Conservation (phyloP, 2,113 vertebrate species). For the Gymnocephalus cernua region DNA sequence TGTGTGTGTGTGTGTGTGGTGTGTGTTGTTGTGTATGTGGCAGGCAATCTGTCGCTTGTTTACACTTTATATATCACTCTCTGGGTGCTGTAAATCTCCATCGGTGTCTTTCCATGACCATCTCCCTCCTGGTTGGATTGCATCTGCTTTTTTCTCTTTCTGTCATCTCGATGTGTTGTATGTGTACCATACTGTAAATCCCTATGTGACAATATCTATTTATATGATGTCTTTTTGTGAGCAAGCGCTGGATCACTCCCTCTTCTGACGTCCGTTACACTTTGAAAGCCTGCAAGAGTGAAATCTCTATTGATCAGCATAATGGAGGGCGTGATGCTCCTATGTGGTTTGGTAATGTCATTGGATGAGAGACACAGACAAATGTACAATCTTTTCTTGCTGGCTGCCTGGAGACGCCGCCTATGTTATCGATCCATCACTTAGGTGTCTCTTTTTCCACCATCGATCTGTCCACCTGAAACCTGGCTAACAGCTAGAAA, state of each 20-base stretch:
- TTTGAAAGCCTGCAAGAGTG: slow-evolving; percentile 27
- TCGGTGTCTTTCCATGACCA: slow-evolving; percentile 55
- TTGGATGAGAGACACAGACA: slow-evolving; percentile 33
- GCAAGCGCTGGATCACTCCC: slow-evolving; percentile 2
- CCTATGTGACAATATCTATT: background rate
- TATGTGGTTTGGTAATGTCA: slow-evolving; percentile 62
- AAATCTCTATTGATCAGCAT: slow-evolving; percentile 68
- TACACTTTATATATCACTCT: slow-evolving; percentile 74
- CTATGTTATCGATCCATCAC: slow-evolving; percentile 64
- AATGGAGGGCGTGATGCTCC: slow-evolving; percentile 61
- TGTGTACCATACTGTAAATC: slow-evolving; percentile 47
- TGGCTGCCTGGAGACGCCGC: slow-evolving; percentile 40
- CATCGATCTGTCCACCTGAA: slow-evolving; percentile 57
- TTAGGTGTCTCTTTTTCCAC: slow-evolving; percentile 57
- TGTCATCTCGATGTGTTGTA: background rate
- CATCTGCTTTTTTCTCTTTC: slow-evolving; percentile 45
- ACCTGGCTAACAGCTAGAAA: slow-evolving; percentile 34
- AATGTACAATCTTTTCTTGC: slow-evolving; percentile 27
- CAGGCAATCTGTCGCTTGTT: slow-evolving; percentile 52
- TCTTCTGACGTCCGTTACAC: slow-evolving; percentile 31
- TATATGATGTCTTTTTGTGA: slow-evolving; percentile 1
- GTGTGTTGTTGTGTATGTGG: too few relatives aligned
- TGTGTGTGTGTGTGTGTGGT: too few relatives aligned
- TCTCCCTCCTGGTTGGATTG: slow-evolving; percentile 54
- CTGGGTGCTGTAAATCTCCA: slow-evolving; percentile 67